Evolutionary conservation across 2,888 invertebrate genomes (phyloP).

Genomic region (Suillia variegata): DNA sequence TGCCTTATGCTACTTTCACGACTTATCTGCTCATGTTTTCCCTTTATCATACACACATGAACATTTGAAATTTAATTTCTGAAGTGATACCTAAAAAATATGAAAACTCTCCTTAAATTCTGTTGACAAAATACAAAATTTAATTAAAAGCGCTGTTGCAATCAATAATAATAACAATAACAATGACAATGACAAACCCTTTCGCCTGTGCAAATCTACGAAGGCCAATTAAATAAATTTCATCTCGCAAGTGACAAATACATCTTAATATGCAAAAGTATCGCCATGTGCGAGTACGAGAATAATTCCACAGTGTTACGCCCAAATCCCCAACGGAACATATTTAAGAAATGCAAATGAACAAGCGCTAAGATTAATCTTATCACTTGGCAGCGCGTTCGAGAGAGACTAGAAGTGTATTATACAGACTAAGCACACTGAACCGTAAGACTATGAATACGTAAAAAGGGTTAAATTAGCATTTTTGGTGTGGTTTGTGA

Average conservation of each 20-base stretch:
- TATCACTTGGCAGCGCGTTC: conserved; percentile 27
- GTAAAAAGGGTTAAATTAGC: conserved; percentile 60
- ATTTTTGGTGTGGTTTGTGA: no score
- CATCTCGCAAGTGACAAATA: conserved; percentile 43
- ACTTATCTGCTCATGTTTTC: no score
- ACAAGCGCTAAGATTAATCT: conserved; percentile 37
- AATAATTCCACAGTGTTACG: conserved; percentile 21
- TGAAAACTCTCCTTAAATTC: no score
- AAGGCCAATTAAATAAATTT: conserved; percentile 39
- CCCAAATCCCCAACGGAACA: conserved; percentile 32
- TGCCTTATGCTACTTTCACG: no score
- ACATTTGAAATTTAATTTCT: no score
- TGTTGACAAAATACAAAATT: no score
- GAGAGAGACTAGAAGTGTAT: conserved; percentile 8
- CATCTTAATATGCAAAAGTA: conserved; percentile 40
- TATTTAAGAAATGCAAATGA: conserved; percentile 50
- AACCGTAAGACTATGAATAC: conserved; percentile 56
- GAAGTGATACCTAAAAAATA: no score
- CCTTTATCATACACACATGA: no score
- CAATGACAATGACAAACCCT: no score
- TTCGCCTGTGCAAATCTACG: neutral
- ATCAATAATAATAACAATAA: no score
- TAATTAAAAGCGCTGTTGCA: no score
- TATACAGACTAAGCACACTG: conserved; percentile 33
- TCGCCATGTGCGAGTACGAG: conserved; percentile 7